Percentiles rank a stretch among this genome's conserved stretches.
Conservation (phyloP, 1,140 invertebrate species). For the Leucophenga varia region DNA sequence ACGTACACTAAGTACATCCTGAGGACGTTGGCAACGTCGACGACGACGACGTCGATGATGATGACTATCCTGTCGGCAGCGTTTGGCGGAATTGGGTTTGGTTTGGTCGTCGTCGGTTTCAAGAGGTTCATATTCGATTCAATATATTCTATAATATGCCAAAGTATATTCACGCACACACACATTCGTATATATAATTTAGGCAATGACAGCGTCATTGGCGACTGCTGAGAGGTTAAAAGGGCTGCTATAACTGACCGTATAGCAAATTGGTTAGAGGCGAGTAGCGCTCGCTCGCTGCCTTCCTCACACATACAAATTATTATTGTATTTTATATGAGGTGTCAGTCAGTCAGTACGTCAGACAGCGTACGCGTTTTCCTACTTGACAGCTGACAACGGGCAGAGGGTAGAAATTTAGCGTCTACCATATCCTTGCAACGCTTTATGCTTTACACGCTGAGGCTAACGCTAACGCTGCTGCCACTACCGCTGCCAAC, state of each 20-base stretch:
- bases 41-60: neutral
- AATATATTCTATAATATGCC: conserved; percentile 37
- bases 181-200: conserved; percentile 39
- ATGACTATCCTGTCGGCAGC: too few species aligned
- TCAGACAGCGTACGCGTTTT: conserved; percentile 15
- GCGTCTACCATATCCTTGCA: conserved; percentile 25
- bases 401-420: neutral
- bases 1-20: neutral
- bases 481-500: conserved; percentile 34
- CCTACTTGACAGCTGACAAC: neutral
- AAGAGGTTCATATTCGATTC: conserved; percentile 26
- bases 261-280: too few species aligned
- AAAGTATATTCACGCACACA: conserved; percentile 31
- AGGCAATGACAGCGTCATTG: conserved; percentile 44
- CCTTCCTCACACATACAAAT: too few species aligned
- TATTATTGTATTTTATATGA: too few species aligned
- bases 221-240: conserved; percentile 13
- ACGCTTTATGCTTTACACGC: neutral
- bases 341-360: conserved; percentile 39
- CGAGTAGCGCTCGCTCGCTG: too few species aligned
- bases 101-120: conserved; percentile 10
- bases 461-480: neutral
- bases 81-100: too few species aligned
- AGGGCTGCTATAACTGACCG: conserved; percentile 18
- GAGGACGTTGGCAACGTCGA: conserved; percentile 9